phyloP scores from a whole-genome alignment of 1,140 invertebrate species.

The Meloidogyne exigua region DNA sequence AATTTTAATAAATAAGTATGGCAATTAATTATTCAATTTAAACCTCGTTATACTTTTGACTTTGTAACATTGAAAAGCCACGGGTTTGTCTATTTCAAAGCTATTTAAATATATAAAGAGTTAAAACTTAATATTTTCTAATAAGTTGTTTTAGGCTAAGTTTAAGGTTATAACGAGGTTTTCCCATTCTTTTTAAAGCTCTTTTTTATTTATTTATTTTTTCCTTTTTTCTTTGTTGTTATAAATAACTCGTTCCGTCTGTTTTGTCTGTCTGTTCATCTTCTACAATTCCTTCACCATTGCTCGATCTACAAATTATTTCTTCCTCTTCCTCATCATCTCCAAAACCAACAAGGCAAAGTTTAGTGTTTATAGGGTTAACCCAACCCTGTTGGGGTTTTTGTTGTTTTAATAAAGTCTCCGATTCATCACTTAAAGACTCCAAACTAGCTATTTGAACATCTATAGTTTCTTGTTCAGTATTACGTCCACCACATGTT shows the following conservation, averaged over 20 bases:
- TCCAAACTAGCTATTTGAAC: slow-evolving; percentile 47
- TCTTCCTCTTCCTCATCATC: background rate
- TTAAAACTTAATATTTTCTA: too few species aligned
- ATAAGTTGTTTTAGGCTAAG: too few species aligned
- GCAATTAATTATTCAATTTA: too few species aligned
- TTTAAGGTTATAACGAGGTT: too few species aligned
- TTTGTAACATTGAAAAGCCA: too few species aligned
- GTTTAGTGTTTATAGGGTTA: background rate
- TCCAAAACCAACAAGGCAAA: background rate
- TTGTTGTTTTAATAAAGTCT: slow-evolving; percentile 27
- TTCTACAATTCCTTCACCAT: background rate
- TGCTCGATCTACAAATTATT: background rate
- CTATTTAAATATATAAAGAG: too few species aligned
- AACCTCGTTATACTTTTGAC: too few species aligned
- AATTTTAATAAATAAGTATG: too few species aligned
- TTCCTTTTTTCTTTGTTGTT: too few species aligned
- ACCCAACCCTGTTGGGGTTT: background rate
- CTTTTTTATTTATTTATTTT: too few species aligned
- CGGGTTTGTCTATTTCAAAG: too few species aligned
- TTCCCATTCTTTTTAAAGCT: too few species aligned
- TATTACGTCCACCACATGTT: slow-evolving; percentile 2
- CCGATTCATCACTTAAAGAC: slow-evolving; percentile 41
- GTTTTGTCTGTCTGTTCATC: background rate
- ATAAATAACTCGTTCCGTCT: slow-evolving; percentile 7
- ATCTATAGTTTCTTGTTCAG: slow-evolving; percentile 25